These are phyloP conservation scores for Hedya salicella DNA, from an alignment of 2,888 invertebrate genomes.

Conservation along the genomic window DNA sequence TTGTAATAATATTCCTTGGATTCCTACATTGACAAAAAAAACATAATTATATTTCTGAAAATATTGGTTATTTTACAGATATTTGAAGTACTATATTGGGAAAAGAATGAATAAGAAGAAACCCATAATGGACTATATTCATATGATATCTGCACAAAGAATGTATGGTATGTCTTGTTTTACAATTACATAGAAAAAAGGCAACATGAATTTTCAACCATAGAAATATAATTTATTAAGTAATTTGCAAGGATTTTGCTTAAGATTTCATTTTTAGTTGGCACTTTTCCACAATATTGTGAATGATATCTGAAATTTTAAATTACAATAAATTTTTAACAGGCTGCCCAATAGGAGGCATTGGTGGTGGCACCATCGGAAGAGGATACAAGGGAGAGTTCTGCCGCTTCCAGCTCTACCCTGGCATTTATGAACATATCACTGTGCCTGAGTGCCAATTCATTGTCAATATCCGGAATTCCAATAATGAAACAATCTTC, in stretches of 20 bases:
- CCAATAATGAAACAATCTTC: constrained; percentile 87
- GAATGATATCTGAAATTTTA: not conserved
- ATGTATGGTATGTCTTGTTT: constrained; percentile 90
- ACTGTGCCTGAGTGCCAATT: constrained; percentile 95
- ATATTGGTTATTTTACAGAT: constrained; percentile 80
- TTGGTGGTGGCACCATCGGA: constrained; percentile 90
- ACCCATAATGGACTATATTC: constrained; percentile 92
- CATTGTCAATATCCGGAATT: constrained; percentile 92
- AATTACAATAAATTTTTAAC: constrained; percentile 44
- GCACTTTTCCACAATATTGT: not conserved
- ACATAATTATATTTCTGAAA: not conserved
- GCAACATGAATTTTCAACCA: too few species aligned
- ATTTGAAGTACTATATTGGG: constrained; percentile 88
- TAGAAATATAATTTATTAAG: too few species aligned
- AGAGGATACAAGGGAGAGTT: constrained; percentile 97
- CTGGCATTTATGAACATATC: constrained; percentile 95
- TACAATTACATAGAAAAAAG: not conserved
- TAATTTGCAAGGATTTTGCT: too few species aligned
- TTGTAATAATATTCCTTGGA: too few species aligned
- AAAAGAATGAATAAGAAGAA: constrained; percentile 86
- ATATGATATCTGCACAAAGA: constrained; percentile 89
- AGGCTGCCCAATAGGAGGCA: constrained; percentile 87
- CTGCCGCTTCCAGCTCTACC: constrained; percentile 94
- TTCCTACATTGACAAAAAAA: too few species aligned
- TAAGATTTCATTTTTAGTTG: too few species aligned